Base-by-base conservation (phyloP, 2,888 invertebrate genomes). In the Dromius quadrimaculatus region DNA sequence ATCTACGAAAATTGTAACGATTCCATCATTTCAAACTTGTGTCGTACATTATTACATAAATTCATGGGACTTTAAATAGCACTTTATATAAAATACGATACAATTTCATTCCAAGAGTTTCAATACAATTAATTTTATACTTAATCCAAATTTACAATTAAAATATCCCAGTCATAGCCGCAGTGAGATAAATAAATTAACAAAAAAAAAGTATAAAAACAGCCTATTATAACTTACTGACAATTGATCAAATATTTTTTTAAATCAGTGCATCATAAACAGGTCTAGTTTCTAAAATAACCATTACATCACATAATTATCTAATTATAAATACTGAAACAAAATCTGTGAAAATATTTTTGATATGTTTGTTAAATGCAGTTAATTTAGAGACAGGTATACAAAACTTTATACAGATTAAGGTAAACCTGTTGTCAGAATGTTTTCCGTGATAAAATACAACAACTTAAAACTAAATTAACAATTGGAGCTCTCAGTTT, bases 291-390 rank as follows among this genome's bases (percentile, higher is more conserved):
- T n/a, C 11, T 54, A 13, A 54, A 23, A 15, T 54, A 23, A 54
- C 47, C 47, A 50, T 5, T 15, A 54, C 28, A 54, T 47, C 47
- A 47, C 47, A 47, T 22, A 11, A 47, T 47, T 15, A 28, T 17
- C 28, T 28, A 54, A 28, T 59, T 28, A 36, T 19, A 57, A 59
- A 59, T 59, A 59, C 59, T 59, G 59, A 59, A 59, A 20, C n/a
- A 19, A 23, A 59, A 59, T 32, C 19, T 19, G 34, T 34, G 34
- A 64, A 64, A 47, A 45, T 47, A 43, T 64, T 47, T 62, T 54
- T 66, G 66, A 66, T 66, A 66, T 66, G 66, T 66, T 66, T 66
- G 28, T 66, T 65, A 66, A 66, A 66, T 66, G 66, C 57, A 66
- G 36, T 17, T 66, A 66, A 66, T 50, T 66, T 57, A 66, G 11